A percentile compares a stretch with the other conserved stretches of the same genome.
Evolutionary conservation across 2,113 vertebrate genomes (phyloP).

Genomic region (Telmatochromis sp.): DNA sequence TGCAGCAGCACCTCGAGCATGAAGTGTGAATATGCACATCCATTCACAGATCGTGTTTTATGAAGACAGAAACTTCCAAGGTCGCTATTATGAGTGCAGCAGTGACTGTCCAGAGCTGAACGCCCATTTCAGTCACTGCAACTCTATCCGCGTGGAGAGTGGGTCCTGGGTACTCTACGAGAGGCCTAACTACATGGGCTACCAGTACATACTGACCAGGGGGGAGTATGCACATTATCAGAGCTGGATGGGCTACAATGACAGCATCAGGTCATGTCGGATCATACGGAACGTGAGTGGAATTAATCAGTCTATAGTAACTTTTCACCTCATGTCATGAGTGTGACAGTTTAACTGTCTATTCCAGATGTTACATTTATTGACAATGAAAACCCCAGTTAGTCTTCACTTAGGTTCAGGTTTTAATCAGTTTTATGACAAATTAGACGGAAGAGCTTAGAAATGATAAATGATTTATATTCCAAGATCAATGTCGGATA

Average conservation of each 20-base stretch:
- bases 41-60: conserved; percentile 51
- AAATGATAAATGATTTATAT: background rate
- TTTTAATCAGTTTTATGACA: background rate
- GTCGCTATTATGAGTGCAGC: conserved; percentile 53
- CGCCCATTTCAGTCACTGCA: conserved; percentile 59
- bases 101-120: conserved; percentile 57
- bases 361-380: background rate
- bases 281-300: background rate
- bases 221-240: conserved; percentile 60
- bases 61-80: conserved; percentile 63
- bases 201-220: conserved; percentile 59
- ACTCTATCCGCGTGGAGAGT: conserved; percentile 61
- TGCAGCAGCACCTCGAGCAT: background rate
- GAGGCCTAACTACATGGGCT: conserved; percentile 47
- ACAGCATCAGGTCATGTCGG: conserved; percentile 62
- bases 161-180: conserved; percentile 67
- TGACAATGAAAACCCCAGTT: background rate
- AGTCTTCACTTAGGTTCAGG: background rate
- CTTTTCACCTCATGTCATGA: background rate
- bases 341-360: background rate
- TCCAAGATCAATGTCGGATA: background rate
- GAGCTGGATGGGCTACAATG: conserved; percentile 60
- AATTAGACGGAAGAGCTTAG: background rate
- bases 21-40: background rate
- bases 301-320: background rate